These are phyloP conservation scores for Parazoanthus swiftii DNA, from an alignment of 92 coral and sea anemone species.

Conservation along the genomic window DNA sequence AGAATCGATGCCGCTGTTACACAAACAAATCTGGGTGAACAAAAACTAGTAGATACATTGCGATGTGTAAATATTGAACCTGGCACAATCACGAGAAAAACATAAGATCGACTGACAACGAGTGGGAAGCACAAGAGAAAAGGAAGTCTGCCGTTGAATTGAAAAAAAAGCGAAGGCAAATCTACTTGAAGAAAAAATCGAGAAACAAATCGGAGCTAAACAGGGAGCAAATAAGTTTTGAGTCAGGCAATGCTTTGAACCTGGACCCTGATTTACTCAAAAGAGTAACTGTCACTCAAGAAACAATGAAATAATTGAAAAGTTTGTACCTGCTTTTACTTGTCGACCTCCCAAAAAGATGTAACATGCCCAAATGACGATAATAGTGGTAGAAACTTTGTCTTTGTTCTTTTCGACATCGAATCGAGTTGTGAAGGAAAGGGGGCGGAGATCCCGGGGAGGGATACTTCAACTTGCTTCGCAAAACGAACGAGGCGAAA, in stretches of 20 bases:
- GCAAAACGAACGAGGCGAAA: constrained; percentile 25
- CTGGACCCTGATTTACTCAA: constrained; percentile 14
- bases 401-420: constrained; percentile 3
- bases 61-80: constrained; percentile 25
- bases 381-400: not conserved
- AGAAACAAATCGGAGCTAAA: constrained; percentile 32
- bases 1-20: too few relatives aligned
- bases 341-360: constrained; percentile 22
- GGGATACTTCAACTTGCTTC: constrained; percentile 9
- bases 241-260: not conserved
- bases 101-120: not conserved
- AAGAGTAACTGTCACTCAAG: constrained; percentile 11
- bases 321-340: constrained; percentile 40
- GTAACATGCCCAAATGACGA: constrained; percentile 28
- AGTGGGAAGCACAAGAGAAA: not conserved
- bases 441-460: not conserved
- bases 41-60: too few relatives aligned
- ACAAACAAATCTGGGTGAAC: too few relatives aligned
- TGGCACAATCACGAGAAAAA: constrained; percentile 21
- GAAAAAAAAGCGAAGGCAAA: constrained; percentile 10
- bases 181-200: constrained; percentile 13
- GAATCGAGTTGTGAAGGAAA: constrained; percentile 26
- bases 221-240: not conserved
- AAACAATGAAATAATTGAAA: constrained; percentile 41
- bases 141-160: not conserved